Evolutionary conservation across 53 echinoderm and acorn worm species (phyloP), one percentile per base, ranked within the genome.

Genomic region (Hippasteria phrygiana): DNA sequence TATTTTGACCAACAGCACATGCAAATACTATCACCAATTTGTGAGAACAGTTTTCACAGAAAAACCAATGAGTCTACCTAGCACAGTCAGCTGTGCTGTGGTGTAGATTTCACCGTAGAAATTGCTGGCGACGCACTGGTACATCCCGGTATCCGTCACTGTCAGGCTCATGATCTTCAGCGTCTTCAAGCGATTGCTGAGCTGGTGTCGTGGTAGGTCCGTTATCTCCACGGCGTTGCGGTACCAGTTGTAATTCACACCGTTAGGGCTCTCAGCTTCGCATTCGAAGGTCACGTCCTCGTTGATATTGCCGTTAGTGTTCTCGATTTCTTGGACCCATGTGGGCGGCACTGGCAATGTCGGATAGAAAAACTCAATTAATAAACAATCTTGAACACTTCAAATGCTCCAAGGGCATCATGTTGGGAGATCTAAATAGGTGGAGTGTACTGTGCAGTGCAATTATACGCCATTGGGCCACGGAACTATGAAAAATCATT

Each of bases 121-220:
- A 62, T 94, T 97, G 24, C 59, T 64, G 31, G 95, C 98, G 27
- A 88, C 75, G 55, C 98, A 97, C 93, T 97, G 98, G 77, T 95
- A 97, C 91, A 95, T 97, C 17, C 91, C 98, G 5, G 94, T 92
- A 62, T 97, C 95, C 3, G 64, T 76, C 10, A 80, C 88, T 1
- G 83, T 75, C 55, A 93, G 71, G 37, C 89, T 77, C 55, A n/a
- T 59, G 17, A 89, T 77, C 27, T 43, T 93, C 65, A 93, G 36
- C 12, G 80, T 89, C 66, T 89, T 75, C 70, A 71, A 69, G 14
- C 86, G 71, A 39, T 90, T 93, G 83, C 79, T 73, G 74, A 93
- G 39, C 32, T 50, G 71, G 46, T 90, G 74, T 11, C 90, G 56
- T 1, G 87, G 78, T 14, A 55, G 42, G 45, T 55, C 40, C 2